Conservation (phyloP, 1,140 invertebrate genomes). For the Pseudachorutes palmiensis region DNA sequence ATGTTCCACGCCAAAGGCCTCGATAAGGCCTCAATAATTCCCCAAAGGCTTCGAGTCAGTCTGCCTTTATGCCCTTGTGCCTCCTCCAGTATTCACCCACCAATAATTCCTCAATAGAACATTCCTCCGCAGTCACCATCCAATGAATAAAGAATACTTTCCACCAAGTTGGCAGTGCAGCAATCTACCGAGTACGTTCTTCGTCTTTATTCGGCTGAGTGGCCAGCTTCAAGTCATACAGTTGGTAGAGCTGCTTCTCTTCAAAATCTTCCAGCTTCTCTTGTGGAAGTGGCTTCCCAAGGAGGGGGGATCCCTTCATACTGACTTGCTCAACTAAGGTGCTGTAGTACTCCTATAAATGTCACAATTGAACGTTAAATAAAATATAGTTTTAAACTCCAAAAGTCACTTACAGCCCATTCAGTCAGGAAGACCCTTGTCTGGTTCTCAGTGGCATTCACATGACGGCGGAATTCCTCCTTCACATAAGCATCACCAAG, state of each 20-base stretch:
- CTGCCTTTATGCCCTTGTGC: no score
- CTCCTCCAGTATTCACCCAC: no score
- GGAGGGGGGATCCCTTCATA: slow-evolving; percentile 47
- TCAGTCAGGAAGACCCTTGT: slow-evolving; percentile 70
- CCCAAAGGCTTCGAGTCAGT: no score
- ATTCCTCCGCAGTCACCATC: no score
- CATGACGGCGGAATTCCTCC: slow-evolving; percentile 78
- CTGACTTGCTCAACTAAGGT: slow-evolving; percentile 63
- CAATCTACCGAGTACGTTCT: no score
- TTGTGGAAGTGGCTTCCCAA: slow-evolving; percentile 55
- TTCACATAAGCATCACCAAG: slow-evolving; percentile 75
- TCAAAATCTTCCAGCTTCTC: slow-evolving; percentile 60
- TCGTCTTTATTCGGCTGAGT: slow-evolving; percentile 5
- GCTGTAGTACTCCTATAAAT: slow-evolving; percentile 63
- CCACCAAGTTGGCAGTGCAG: no score
- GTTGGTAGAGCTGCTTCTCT: slow-evolving; percentile 69
- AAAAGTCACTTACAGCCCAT: slow-evolving; percentile 70
- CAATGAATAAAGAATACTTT: no score
- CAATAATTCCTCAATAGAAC: no score
- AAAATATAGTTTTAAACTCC: no score
- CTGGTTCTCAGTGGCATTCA: slow-evolving; percentile 61
- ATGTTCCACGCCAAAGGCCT: no score
- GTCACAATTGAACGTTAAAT: no score
- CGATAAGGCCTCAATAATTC: no score
- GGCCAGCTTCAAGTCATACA: slow-evolving; percentile 63